Percentiles rank a stretch among this genome's conserved stretches.
phyloP scores from a whole-genome alignment of 2,888 invertebrate genomes.

The Uropetala carovei region DNA sequence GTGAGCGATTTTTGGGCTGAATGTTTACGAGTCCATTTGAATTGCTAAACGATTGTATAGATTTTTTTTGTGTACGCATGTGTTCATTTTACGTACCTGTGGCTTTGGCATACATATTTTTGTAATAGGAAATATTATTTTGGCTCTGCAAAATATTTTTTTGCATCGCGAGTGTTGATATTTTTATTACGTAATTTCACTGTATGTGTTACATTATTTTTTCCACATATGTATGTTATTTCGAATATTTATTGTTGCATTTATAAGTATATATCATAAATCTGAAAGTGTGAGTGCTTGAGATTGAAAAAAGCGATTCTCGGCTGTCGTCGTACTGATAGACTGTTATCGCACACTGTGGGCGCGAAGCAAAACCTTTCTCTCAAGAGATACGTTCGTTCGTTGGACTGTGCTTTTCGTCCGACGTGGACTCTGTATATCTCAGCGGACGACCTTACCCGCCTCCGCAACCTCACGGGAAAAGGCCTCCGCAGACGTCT shows the following conservation, averaged over 20 bases:
- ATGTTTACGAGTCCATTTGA: slow-evolving; percentile 32
- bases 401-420: slow-evolving; percentile 41
- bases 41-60: slow-evolving; percentile 49
- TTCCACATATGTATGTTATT: slow-evolving; percentile 33
- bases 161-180: slow-evolving; percentile 52
- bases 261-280: slow-evolving; percentile 30
- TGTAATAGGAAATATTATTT: slow-evolving; percentile 43
- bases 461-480: slow-evolving; percentile 1
- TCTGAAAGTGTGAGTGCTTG: slow-evolving; percentile 25
- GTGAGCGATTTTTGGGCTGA: slow-evolving; percentile 53
- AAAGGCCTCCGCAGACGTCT: slow-evolving; percentile 35
- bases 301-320: slow-evolving; percentile 20
- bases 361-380: slow-evolving; percentile 19
- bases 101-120: slow-evolving; percentile 54
- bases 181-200: background rate
- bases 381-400: slow-evolving; percentile 42
- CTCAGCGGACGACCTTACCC: slow-evolving; percentile 16
- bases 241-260: slow-evolving; percentile 10
- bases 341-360: slow-evolving; percentile 26
- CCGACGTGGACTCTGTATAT: slow-evolving; percentile 20
- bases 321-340: slow-evolving; percentile 26
- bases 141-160: slow-evolving; percentile 34
- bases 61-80: slow-evolving; percentile 43
- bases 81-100: slow-evolving; percentile 53
- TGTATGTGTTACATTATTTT: slow-evolving; percentile 23